A percentile compares a stretch with the other conserved stretches of the same genome.
Evolutionary conservation across 2,888 invertebrate genomes (phyloP).

Genomic region (Thumatha senex): DNA sequence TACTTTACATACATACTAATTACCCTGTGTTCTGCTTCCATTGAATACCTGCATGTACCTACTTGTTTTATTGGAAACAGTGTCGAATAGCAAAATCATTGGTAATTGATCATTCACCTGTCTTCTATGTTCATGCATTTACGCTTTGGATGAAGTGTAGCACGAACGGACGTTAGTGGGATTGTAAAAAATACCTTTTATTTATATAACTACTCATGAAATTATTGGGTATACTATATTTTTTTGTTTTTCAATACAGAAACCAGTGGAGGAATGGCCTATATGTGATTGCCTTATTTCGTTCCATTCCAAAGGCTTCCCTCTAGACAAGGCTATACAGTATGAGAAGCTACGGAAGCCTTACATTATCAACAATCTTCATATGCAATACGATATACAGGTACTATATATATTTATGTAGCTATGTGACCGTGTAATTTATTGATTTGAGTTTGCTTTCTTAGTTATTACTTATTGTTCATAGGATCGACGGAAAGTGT

Average conservation of each 20-base stretch:
- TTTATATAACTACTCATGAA: conserved; percentile 8
- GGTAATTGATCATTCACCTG: conserved; percentile 30
- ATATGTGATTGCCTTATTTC: conserved; percentile 98
- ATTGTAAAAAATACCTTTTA: conserved; percentile 15
- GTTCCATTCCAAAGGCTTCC: conserved; percentile 99
- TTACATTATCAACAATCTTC: conserved; percentile 98
- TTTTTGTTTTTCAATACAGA: conserved; percentile 73
- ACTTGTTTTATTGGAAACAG: conserved; percentile 50
- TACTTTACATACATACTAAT: conserved; percentile 24
- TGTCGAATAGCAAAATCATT: conserved; percentile 46
- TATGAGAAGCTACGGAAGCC: conserved; percentile 97
- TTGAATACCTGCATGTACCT: conserved; percentile 50
- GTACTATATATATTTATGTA: too few relatives aligned
- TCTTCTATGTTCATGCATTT: conserved; percentile 16
- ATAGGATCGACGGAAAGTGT: conserved; percentile 96
- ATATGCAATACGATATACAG: conserved; percentile 99
- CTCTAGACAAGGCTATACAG: conserved; percentile 98
- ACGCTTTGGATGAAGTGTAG: conserved; percentile 21
- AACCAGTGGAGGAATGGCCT: conserved; percentile 99
- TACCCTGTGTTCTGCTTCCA: conserved; percentile 39
- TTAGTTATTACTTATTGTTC: conserved; percentile 26
- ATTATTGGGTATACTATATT: conserved; percentile 3
- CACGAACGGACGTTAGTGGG: conserved; percentile 12
- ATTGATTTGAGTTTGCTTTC: conserved; percentile 13
- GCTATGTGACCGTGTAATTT: not conserved